phyloP scores from a whole-genome alignment of 2,888 invertebrate genomes.

The Dicyrtomina minuta region DNA sequence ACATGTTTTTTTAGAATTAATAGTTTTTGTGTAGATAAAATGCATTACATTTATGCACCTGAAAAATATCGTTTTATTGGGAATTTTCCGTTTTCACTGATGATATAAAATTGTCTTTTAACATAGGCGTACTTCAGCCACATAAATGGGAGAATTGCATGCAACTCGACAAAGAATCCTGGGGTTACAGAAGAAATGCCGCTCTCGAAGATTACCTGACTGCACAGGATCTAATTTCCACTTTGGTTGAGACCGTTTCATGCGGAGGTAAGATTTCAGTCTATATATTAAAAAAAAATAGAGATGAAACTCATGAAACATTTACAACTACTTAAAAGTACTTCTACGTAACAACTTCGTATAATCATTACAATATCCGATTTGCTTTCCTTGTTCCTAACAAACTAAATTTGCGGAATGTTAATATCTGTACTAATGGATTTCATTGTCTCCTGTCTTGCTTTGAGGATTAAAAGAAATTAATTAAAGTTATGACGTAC shows the following conservation, averaged over 20 bases:
- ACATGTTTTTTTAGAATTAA: too few species aligned
- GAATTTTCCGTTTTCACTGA: neutral
- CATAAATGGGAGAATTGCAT: constrained; percentile 97
- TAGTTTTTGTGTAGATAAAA: neutral
- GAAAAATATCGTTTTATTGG: neutral
- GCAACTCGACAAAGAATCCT: constrained; percentile 81
- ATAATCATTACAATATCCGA: too few species aligned
- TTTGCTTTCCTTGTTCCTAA: too few species aligned
- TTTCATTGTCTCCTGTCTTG: too few species aligned
- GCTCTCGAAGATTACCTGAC: constrained; percentile 68
- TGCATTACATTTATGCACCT: neutral
- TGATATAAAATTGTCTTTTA: neutral
- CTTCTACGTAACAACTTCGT: too few species aligned
- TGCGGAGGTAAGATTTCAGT: constrained; percentile 57
- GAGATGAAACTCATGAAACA: neutral
- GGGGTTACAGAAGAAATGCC: constrained; percentile 81
- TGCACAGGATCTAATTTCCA: constrained; percentile 67
- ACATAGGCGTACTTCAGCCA: constrained; percentile 60
- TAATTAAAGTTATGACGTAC: neutral
- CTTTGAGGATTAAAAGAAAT: too few species aligned
- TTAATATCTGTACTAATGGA: too few species aligned
- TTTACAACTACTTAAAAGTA: neutral
- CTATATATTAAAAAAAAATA: neutral
- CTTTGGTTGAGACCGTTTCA: constrained; percentile 75
- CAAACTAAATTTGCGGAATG: too few species aligned